phyloP scores from a whole-genome alignment of 2,113 vertebrate genomes.

The Osmerus eperlanus region DNA sequence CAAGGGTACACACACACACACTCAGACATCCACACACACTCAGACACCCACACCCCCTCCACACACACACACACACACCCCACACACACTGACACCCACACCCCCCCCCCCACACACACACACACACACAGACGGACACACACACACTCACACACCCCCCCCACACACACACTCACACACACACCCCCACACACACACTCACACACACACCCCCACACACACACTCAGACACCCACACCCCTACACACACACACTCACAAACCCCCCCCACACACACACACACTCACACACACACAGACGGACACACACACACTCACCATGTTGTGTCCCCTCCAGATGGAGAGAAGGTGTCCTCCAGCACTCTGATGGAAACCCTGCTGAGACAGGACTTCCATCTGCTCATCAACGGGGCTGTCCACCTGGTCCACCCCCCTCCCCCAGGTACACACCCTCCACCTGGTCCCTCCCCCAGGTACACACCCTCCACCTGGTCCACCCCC shows the following conservation, averaged over 20 bases:
- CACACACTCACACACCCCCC: too few species aligned
- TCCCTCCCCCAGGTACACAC: slow-evolving; percentile 50
- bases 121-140: neutral
- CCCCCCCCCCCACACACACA: neutral
- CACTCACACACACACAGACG: too few species aligned
- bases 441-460: too few species aligned
- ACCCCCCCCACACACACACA: neutral
- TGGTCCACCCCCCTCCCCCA: slow-evolving; percentile 39
- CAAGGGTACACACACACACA: slow-evolving; percentile 63
- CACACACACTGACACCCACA: too few species aligned
- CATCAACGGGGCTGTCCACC: slow-evolving; percentile 75
- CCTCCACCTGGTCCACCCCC: neutral
- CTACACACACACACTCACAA: neutral
- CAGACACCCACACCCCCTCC: too few species aligned
- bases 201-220: neutral
- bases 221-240: neutral
- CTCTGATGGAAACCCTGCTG: slow-evolving; percentile 78
- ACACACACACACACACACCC: too few species aligned
- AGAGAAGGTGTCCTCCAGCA: slow-evolving; percentile 72
- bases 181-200: neutral
- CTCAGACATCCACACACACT: too few species aligned
- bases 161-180: too few species aligned
- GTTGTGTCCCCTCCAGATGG: slow-evolving; percentile 72
- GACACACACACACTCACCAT: neutral
- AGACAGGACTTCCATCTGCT: slow-evolving; percentile 83